Percentiles rank a stretch among this genome's conserved stretches.
These are phyloP conservation scores for Morpho deidamia DNA, from an alignment of 2,888 invertebrate species.

Conservation along the genomic window DNA sequence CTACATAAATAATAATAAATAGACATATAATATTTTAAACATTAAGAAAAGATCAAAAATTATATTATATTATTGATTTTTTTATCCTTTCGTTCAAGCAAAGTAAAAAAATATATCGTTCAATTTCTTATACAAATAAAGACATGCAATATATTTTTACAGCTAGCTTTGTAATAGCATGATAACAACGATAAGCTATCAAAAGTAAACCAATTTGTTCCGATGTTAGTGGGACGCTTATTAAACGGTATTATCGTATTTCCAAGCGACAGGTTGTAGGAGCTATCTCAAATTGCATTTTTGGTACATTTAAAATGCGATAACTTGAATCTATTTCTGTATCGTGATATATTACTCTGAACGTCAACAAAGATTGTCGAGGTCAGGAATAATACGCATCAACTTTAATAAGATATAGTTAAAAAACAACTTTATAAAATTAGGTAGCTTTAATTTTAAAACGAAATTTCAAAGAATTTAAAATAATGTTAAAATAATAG, in stretches of 20 bases:
- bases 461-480: too few species aligned
- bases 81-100: too few species aligned
- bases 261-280: constrained; percentile 44
- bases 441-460: too few species aligned
- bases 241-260: constrained; percentile 12
- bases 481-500: too few species aligned
- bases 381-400: constrained; percentile 21
- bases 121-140: constrained; percentile 1
- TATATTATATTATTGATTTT: too few species aligned
- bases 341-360: constrained; percentile 1
- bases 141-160: constrained; percentile 15
- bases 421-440: too few species aligned
- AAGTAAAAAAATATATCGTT: neutral
- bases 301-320: constrained; percentile 20
- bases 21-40: too few species aligned
- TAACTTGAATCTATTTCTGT: constrained; percentile 10
- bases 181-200: constrained; percentile 47
- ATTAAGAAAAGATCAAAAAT: too few species aligned
- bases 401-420: neutral
- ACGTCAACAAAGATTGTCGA: constrained; percentile 20
- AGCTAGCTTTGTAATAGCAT: constrained; percentile 35
- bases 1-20: too few species aligned
- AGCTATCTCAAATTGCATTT: constrained; percentile 57
- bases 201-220: constrained; percentile 51
- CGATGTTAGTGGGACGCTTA: constrained; percentile 52